Evolutionary conservation across 2,888 invertebrate genomes (phyloP).

Genomic region (Dolichopus griseipennis): DNA sequence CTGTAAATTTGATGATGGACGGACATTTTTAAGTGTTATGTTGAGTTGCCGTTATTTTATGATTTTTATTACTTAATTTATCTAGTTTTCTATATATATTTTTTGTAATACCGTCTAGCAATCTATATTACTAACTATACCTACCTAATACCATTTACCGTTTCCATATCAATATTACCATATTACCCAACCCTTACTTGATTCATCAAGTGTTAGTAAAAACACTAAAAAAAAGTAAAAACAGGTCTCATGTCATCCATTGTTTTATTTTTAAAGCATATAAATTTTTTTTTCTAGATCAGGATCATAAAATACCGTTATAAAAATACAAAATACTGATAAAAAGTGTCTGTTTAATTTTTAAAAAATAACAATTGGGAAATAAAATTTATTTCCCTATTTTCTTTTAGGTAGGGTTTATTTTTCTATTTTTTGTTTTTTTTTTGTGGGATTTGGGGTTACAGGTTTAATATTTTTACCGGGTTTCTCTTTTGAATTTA

Average conservation of each 20-base stretch:
- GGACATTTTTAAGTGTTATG: too few species aligned
- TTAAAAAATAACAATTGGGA: neutral
- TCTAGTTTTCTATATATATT: too few species aligned
- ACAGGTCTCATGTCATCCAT: neutral
- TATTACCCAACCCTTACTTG: too few species aligned
- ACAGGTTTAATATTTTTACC: neutral
- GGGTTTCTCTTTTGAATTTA: neutral
- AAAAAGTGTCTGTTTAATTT: neutral
- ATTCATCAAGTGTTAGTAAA: neutral
- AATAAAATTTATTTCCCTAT: neutral
- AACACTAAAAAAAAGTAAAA: neutral
- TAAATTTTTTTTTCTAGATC: conserved; percentile 4
- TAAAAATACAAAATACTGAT: neutral
- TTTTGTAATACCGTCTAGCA: too few species aligned
- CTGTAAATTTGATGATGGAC: too few species aligned
- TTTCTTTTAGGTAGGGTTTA: neutral
- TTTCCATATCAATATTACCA: too few species aligned
- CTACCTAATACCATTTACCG: too few species aligned
- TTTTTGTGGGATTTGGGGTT: neutral
- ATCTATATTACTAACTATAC: too few species aligned
- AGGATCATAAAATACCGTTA: neutral
- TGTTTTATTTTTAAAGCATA: neutral
- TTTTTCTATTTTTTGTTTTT: neutral
- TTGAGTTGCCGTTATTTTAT: too few species aligned
- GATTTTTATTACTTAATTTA: too few species aligned